A percentile compares a stretch with the other conserved stretches of the same genome.
phyloP scores from a whole-genome alignment of 2,888 invertebrate species.

The Drosophila incognita region DNA sequence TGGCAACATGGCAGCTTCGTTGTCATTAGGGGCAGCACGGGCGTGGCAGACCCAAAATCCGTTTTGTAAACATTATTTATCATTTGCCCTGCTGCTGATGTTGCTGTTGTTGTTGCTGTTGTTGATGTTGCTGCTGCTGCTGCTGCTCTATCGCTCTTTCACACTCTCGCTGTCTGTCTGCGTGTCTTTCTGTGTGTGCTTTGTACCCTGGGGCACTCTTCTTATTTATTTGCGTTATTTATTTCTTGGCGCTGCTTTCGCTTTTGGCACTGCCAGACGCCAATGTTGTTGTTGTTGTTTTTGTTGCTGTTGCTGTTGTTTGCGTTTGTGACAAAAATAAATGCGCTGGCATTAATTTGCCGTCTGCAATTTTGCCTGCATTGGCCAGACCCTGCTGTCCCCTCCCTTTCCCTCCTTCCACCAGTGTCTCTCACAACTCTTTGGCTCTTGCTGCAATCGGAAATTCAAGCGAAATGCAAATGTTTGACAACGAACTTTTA shows the following conservation, averaged over 20 bases:
- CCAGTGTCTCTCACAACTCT: background rate
- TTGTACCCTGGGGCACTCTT: conserved; percentile 74
- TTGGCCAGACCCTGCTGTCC: conserved; percentile 52
- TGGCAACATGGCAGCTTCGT: conserved; percentile 53
- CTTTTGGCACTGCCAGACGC: conserved; percentile 77
- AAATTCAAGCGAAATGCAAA: conserved; percentile 79
- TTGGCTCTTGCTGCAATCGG: conserved; percentile 63
- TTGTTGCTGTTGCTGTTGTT: conserved; percentile 59
- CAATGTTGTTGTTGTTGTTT: conserved; percentile 41
- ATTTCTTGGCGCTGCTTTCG: conserved; percentile 79
- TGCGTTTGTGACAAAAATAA: conserved; percentile 79
- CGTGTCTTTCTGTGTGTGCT: conserved; percentile 25
- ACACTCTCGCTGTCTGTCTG: conserved; percentile 43
- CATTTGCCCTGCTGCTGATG: conserved; percentile 41
- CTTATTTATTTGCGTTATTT: conserved; percentile 79
- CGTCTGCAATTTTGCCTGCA: conserved; percentile 76
- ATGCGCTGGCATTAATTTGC: conserved; percentile 78
- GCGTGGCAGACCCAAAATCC: conserved; percentile 50
- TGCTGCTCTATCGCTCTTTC: conserved; percentile 37
- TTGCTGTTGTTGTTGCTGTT: conserved; percentile 33
- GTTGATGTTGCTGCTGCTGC: conserved; percentile 7
- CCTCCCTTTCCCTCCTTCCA: background rate
- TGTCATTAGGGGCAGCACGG: conserved; percentile 60
- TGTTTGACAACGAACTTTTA: conserved; percentile 78
- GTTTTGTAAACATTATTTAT: conserved; percentile 62